Evolutionary conservation across 2,888 invertebrate species (phyloP), one percentile per base, ranked within the genome.

Genomic region (Ophion ventricosus): DNA sequence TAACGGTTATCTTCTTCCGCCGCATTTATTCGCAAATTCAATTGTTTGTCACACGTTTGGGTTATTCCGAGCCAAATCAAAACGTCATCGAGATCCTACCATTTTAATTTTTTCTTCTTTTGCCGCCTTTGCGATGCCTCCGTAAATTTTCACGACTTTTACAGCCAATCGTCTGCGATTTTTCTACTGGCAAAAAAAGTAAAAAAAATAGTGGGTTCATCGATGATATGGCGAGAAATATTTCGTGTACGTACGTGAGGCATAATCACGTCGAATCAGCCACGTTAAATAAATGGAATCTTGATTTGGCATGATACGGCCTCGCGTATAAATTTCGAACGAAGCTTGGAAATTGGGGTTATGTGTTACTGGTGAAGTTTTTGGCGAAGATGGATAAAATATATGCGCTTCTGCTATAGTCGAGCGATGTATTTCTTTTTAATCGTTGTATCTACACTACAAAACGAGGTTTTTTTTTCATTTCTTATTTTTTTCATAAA

Each of bases 391-490:
- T 20, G 49, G 72, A 75, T 69, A 56, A 75, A 75, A 80, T 76
- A 80, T 76, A 79, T 25, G 83, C 72, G 85, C 83, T 80, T 86
- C 79, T 79, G 64, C 81, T 49, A 49, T 82, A 80, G 67, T 82
- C 83, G 77, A 82, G 79, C 86, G 76, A 78, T 85, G 78, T 83
- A 70, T 59, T 40, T 35, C n/a, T 49, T 69, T 54, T 61, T 70
- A 35, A 67, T 61, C 43, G 59, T 35, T 66, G 25, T 69, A 25
- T 64, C 56, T 54, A 70, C 61, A 63, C 70, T 56, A 35, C 54
- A 61, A 54, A 74, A 17, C 17, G 43, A 29, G n/a, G n/a, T n/a
- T n/a, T n/a, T n/a, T n/a, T n/a, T n/a, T n/a, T n/a, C n/a, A n/a
- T n/a, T n/a, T n/a, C n/a, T n/a, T 14, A 43, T 26, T 61, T 35